These are phyloP conservation scores for Grus americana DNA, from an alignment of 2,113 vertebrate genomes.

Conservation along the genomic window DNA sequence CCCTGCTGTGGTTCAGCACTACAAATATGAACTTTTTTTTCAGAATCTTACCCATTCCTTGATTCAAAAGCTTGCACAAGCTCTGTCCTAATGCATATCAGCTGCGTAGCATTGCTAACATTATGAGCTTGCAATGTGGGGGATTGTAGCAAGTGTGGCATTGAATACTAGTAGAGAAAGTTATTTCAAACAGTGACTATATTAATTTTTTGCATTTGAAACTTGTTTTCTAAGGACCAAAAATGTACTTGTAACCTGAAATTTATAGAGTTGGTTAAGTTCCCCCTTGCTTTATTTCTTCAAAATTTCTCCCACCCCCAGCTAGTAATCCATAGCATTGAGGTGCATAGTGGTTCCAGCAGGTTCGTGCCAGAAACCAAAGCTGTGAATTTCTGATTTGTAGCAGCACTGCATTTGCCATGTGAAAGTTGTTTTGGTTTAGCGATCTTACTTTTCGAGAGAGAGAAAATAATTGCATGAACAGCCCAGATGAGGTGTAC, in stretches of 20 bases:
- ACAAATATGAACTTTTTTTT: not conserved
- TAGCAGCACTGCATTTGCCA: not conserved
- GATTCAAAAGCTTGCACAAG: not conserved
- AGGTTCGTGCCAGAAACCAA: not conserved
- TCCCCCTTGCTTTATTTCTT: not conserved
- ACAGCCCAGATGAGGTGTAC: not conserved
- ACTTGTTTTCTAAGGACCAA: not conserved
- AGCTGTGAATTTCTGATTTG: not conserved
- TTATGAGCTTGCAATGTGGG: accelerated
- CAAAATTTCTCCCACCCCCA: not conserved
- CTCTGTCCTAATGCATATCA: not conserved
- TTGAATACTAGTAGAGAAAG: not conserved
- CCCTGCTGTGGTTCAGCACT: not conserved
- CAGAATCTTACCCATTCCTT: not conserved
- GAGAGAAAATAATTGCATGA: no score
- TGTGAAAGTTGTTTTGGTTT: not conserved
- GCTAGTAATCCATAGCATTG: not conserved
- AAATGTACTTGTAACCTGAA: not conserved
- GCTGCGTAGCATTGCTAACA: accelerated
- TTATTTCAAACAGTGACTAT: not conserved
- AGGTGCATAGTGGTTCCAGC: not conserved
- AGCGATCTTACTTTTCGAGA: not conserved
- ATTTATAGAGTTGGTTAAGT: not conserved
- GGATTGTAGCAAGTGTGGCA: accelerated
- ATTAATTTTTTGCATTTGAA: not conserved